Conservation (phyloP, 2,797 vertebrate genomes). For the Hippocampus kuda region DNA sequence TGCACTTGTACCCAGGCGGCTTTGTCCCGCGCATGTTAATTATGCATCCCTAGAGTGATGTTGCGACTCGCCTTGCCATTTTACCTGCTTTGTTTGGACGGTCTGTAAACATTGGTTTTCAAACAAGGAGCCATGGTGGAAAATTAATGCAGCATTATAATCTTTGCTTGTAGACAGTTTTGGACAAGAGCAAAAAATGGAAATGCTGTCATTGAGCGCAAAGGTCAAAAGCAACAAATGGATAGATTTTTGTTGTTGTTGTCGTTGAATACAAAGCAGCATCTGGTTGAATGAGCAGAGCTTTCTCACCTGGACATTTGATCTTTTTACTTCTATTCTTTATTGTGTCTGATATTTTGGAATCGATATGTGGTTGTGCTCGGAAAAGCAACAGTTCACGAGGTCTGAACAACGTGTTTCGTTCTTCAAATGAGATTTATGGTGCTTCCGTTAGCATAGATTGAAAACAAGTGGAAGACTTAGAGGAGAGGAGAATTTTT, state of each 20-base stretch:
- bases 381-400: background rate
- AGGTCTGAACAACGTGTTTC: background rate
- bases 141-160: background rate
- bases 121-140: conserved; percentile 1
- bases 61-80: conserved; percentile 21
- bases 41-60: conserved; percentile 43
- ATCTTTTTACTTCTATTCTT: background rate
- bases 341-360: background rate
- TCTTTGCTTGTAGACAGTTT: background rate
- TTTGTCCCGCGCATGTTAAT: conserved; percentile 45
- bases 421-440: background rate
- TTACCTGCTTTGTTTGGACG: conserved; percentile 25
- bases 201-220: background rate
- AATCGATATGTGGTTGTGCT: background rate
- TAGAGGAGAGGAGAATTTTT: too few species aligned
- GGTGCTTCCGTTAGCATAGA: background rate
- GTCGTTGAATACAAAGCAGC: background rate
- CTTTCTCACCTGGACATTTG: background rate
- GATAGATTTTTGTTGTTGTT: background rate
- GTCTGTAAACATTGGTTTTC: background rate
- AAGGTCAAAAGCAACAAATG: background rate
- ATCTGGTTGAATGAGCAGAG: background rate
- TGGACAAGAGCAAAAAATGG: background rate
- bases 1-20: conserved; percentile 31
- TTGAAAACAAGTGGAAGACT: too few species aligned